phyloP scores from a whole-genome alignment of 1,140 invertebrate species.

The Sycophila sp. region DNA sequence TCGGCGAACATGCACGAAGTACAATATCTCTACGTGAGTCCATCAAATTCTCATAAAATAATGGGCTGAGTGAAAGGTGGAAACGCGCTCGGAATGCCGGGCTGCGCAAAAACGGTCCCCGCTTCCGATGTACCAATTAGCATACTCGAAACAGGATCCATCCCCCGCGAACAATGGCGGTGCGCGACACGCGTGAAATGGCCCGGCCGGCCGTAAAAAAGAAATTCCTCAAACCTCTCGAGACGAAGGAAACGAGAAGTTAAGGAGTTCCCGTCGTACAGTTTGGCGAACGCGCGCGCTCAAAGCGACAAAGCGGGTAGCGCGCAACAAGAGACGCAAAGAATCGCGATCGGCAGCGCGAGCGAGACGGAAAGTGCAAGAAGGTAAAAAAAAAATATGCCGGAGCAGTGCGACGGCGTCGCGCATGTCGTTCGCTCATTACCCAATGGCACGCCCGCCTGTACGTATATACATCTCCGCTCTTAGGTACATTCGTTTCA shows the following conservation, averaged over 20 bases:
- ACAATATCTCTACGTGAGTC: not conserved
- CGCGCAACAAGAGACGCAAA: not conserved
- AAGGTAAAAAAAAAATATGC: not conserved
- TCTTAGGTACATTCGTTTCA: conserved; percentile 56
- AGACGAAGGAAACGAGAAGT: not conserved
- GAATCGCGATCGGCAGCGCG: not conserved
- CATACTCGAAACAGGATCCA: conserved; percentile 30
- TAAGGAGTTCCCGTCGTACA: conserved; percentile 2
- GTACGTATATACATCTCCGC: not conserved
- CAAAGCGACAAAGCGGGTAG: not conserved
- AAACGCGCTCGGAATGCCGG: conserved; percentile 14
- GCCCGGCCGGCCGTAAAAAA: not conserved
- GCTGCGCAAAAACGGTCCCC: not conserved
- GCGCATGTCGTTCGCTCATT: conserved; percentile 51
- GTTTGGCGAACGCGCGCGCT: not conserved
- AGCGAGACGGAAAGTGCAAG: not conserved
- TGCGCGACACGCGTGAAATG: conserved; percentile 30
- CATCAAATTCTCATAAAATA: not conserved
- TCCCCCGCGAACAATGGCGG: not conserved
- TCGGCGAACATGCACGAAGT: not conserved
- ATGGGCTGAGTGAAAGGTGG: not conserved
- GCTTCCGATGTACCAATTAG: conserved; percentile 37
- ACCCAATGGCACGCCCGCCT: conserved; percentile 46
- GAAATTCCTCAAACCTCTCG: conserved; percentile 17
- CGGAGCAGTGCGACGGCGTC: conserved; percentile 5